Conservation (phyloP, 2,888 invertebrate species). For the Oligia fasciuncula region DNA sequence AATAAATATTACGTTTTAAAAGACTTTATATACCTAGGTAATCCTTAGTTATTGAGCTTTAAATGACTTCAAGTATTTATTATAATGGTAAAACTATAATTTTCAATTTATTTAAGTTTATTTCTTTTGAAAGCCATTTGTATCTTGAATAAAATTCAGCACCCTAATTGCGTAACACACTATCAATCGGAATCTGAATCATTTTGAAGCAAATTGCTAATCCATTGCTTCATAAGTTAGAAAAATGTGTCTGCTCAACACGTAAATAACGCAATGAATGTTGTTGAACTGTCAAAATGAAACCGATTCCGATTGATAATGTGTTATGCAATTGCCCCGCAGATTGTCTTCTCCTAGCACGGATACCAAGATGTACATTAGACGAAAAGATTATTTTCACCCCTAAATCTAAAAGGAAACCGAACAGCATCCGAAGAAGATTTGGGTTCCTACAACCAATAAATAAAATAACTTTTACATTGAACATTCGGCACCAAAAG, state of each 20-base stretch:
- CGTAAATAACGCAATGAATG: too few relatives aligned
- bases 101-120: neutral
- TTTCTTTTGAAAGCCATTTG: neutral
- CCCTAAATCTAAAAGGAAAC: slow-evolving; percentile 15
- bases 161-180: too few relatives aligned
- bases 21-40: neutral
- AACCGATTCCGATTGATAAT: too few relatives aligned
- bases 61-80: neutral
- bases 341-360: neutral
- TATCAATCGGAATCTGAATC: too few relatives aligned
- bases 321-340: too few relatives aligned
- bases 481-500: slow-evolving; percentile 42
- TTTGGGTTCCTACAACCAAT: slow-evolving; percentile 24
- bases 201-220: too few relatives aligned
- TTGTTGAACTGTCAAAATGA: too few relatives aligned
- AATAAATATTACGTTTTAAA: slow-evolving; percentile 10
- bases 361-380: slow-evolving; percentile 4
- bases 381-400: slow-evolving; percentile 6
- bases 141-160: neutral
- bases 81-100: neutral
- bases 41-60: neutral
- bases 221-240: too few relatives aligned
- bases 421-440: slow-evolving; percentile 12
- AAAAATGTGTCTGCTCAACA: too few relatives aligned
- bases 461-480: slow-evolving; percentile 48